Conservation (phyloP, 2,113 vertebrate genomes). For the Nannospalax galili region DNA sequence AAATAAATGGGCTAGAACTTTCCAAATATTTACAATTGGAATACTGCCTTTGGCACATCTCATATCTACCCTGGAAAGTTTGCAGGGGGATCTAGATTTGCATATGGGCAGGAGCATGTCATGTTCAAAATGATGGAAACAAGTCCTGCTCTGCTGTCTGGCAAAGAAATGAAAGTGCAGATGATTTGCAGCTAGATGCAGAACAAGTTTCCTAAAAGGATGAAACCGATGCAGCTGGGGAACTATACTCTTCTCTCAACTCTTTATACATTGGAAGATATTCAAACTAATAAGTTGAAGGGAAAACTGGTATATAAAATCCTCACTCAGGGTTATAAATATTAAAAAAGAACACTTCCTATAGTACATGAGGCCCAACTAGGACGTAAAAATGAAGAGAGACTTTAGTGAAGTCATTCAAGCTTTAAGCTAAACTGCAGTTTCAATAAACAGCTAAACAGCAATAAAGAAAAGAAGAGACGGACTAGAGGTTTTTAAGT, state of each 20-base stretch:
- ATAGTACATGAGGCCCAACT: background rate
- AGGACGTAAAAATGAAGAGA: background rate
- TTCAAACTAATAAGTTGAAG: background rate
- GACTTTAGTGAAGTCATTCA: background rate
- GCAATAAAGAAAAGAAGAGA: background rate
- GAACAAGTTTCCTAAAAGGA: conserved; percentile 16
- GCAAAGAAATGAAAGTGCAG: conserved; percentile 42
- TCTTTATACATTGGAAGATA: background rate
- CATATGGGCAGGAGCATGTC: conserved; percentile 37
- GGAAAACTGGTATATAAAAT: background rate
- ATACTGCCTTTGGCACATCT: conserved; percentile 63
- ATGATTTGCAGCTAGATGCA: background rate
- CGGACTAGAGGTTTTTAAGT: background rate
- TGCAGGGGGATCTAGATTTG: conserved; percentile 52
- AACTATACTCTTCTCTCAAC: background rate
- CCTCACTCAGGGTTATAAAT: background rate
- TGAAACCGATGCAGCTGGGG: background rate
- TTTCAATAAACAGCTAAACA: background rate
- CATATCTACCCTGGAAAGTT: conserved; percentile 50
- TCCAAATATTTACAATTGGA: conserved; percentile 75
- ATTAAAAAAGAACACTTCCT: background rate
- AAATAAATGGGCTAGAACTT: conserved; percentile 65
- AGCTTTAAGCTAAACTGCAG: background rate
- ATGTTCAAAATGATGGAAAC: conserved; percentile 6
- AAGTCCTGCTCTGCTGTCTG: conserved; percentile 2